Base-by-base conservation (phyloP, 2,113 vertebrate genomes). In the Vidua chalybeata region DNA sequence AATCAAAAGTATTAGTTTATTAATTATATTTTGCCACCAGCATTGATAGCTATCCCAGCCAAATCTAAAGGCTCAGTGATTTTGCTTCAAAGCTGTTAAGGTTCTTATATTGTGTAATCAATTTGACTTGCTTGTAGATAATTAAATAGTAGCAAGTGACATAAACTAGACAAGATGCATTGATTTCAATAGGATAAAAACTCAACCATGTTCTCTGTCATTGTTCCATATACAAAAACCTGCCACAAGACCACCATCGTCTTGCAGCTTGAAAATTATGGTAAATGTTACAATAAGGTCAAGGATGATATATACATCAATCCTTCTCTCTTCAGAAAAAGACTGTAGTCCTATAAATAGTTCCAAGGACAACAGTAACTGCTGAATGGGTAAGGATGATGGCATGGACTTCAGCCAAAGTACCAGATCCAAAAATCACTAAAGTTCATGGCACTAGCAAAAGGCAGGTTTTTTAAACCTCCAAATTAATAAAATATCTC, bases 61-160 rank as follows among this genome's bases (percentile, higher is more conserved):
- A 90, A 93, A 93, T 84, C 61, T 84, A 92, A 89, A 84, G 27
- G 21, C 56, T 80, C 37, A 39, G 48, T 54, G 20, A 79, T 83
- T 95, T 92, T 87, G 56, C 83, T 94, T 95, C 91, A 94, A 94
- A 94, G 80, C 52, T 87, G 19, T 56, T 56, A 81, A 87, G 39
- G 45, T 74, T 95, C 72, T 88, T 92, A 77, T 15, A 81, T 64
- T 68, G 22, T 67, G 37, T 78, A 91, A 95, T 97, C 80, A 92
- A 94, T 96, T 94, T 89, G 81, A 78, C 61, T 87, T 94, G 66
- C 95, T 87, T 81, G 37, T 21, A 91, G 89, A 92, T 94, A 95
- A 94, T 81, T 56, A 94, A 91, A 81, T 82, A 87, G 43, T 56
- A 84, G 69, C 6, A 20, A 94, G 35, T 84, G 73, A 84, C 3